phyloP scores from a whole-genome alignment of 1,140 invertebrate species.

The Eufriesea mexicana region DNA sequence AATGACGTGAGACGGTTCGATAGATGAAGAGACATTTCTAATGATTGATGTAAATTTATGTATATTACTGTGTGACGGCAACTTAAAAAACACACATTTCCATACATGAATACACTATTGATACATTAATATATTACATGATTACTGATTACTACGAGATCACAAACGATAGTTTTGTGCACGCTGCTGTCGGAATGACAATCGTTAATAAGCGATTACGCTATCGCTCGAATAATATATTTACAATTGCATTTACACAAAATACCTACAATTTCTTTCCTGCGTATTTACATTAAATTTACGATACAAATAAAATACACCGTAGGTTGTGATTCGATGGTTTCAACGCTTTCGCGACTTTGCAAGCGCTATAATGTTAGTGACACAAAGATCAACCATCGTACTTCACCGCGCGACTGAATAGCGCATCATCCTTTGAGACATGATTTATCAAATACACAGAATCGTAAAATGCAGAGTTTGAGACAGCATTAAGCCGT shows the following conservation, averaged over 20 bases:
- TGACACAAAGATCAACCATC: slow-evolving; percentile 7
- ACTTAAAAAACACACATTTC: slow-evolving; percentile 63
- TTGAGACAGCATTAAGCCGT: slow-evolving; percentile 18
- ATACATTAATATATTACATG: slow-evolving; percentile 61
- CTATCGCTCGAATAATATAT: slow-evolving; percentile 63
- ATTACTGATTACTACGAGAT: slow-evolving; percentile 60
- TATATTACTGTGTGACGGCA: slow-evolving; percentile 52
- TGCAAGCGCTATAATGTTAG: background rate
- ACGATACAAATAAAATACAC: slow-evolving; percentile 53
- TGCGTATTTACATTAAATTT: slow-evolving; percentile 62
- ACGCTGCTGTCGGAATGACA: slow-evolving; percentile 60
- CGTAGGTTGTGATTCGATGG: slow-evolving; percentile 32
- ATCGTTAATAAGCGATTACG: slow-evolving; percentile 58
- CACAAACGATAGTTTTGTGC: slow-evolving; percentile 65
- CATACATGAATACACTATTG: slow-evolving; percentile 55
- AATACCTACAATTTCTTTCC: slow-evolving; percentile 60
- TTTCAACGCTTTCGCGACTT: background rate
- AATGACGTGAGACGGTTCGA: background rate
- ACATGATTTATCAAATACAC: slow-evolving; percentile 35
- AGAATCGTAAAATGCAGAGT: slow-evolving; percentile 48
- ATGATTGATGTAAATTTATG: slow-evolving; percentile 48
- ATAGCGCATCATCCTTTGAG: slow-evolving; percentile 34
- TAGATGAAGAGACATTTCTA: slow-evolving; percentile 15
- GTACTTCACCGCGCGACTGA: slow-evolving; percentile 18
- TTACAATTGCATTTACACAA: slow-evolving; percentile 72